Conservation (phyloP, 2,797 vertebrate genomes). For the Etheostoma nigrum region DNA sequence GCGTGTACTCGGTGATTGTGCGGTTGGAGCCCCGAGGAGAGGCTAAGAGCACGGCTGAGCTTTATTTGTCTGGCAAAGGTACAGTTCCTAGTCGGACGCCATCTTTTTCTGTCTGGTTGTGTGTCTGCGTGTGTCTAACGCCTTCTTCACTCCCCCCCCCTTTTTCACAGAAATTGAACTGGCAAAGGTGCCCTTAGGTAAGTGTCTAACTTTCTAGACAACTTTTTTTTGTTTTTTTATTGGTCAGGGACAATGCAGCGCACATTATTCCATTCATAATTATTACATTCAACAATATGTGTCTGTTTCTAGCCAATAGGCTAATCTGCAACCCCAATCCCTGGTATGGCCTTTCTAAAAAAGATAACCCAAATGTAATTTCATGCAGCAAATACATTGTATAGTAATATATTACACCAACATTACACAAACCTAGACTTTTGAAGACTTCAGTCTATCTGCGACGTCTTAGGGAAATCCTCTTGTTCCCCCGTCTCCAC, state of each 20-base stretch:
- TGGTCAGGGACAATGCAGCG: constrained; percentile 1
- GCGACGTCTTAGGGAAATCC: constrained; percentile 20
- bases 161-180: constrained; percentile 94
- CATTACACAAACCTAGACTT: no score
- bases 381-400: no score
- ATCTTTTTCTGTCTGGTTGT: constrained; percentile 39
- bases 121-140: constrained; percentile 49
- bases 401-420: no score
- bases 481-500: constrained; percentile 17
- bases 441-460: no score
- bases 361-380: no score
- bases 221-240: not conserved
- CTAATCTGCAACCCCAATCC: no score
- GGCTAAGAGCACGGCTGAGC: constrained; percentile 97
- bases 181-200: constrained; percentile 93
- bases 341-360: no score
- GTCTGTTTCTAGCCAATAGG: no score
- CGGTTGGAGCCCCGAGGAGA: constrained; percentile 96
- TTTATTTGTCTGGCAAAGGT: constrained; percentile 97
- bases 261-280: no score
- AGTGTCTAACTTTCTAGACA: constrained; percentile 68
- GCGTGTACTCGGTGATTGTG: constrained; percentile 98
- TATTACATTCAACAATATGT: no score
- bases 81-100: constrained; percentile 62
- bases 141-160: constrained; percentile 55